Base-by-base conservation (phyloP, 2,888 invertebrate species). In the Plutella xylostella region DNA sequence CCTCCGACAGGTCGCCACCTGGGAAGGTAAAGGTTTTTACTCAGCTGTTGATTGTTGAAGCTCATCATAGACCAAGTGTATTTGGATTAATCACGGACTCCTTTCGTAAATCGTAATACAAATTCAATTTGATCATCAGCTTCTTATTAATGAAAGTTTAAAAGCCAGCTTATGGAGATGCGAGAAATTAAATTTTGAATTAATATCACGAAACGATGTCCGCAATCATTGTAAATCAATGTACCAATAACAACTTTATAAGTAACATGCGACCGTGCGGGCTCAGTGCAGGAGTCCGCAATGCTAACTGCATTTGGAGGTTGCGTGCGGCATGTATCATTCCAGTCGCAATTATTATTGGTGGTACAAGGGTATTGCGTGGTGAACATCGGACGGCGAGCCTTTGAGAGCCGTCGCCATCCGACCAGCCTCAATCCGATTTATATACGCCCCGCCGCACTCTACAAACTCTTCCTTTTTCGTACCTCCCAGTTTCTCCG, bases 1-100 rank as follows among this genome's bases (percentile, higher is more conserved):
- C 89, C 67, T 93, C 93, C 64, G 92, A 92, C 63, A 93, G 72
- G 68, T 93, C 93, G 87, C 86, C 60, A 85, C 76, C 82, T 83
- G 59, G 11, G 20, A 31, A 28, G n/a, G 43, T 19, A 28, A 28
- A 28, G 3, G n/a, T 28, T 28, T 6, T 12, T 28, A 28, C 2
- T 25, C 28, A 9, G n/a, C n/a, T n/a, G n/a, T n/a, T n/a, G n/a
- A n/a, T n/a, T n/a, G n/a, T n/a, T n/a, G 28, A 28, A 4, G 7
- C 28, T 28, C 3, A 9, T 28, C n/a, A 28, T 34, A 28, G n/a
- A 3, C 28, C 11, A 12, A 9, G 12, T 34, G 15, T 34, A 14
- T n/a, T n/a, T n/a, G n/a, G n/a, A n/a, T n/a, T n/a, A n/a, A n/a
- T n/a, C n/a, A n/a, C n/a, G n/a, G n/a, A n/a, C n/a, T n/a, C n/a